These are phyloP conservation scores for Drosophila albomicans DNA, from an alignment of 1,140 invertebrate genomes.

Conservation along the genomic window DNA sequence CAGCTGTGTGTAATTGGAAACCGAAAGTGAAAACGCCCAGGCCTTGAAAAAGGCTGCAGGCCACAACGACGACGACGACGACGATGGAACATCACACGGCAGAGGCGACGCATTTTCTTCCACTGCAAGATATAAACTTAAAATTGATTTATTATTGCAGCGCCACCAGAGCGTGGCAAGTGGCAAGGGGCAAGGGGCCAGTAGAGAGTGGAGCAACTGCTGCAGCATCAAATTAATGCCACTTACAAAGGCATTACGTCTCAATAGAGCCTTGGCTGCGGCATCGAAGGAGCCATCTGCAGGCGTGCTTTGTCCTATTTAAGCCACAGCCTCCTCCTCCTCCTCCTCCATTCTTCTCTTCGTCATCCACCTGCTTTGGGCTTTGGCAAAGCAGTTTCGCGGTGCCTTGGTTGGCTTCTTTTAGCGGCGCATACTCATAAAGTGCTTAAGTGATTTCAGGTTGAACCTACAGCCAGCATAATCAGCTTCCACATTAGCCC, in stretches of 20 bases:
- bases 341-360: constrained; percentile 3
- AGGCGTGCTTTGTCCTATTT: constrained; percentile 26
- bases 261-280: constrained; percentile 48
- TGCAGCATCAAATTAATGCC: constrained; percentile 63
- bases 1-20: constrained; percentile 70
- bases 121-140: constrained; percentile 54
- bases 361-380: constrained; percentile 2
- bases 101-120: constrained; percentile 42
- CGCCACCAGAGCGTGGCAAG: background rate
- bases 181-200: no score
- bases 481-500: constrained; percentile 8
- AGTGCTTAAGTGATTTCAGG: constrained; percentile 70
- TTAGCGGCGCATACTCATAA: constrained; percentile 46
- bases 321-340: background rate
- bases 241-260: constrained; percentile 63
- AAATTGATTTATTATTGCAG: constrained; percentile 69
- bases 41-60: constrained; percentile 62
- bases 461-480: constrained; percentile 20
- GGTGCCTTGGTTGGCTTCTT: constrained; percentile 2
- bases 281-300: constrained; percentile 10
- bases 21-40: constrained; percentile 80
- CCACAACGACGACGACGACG: constrained; percentile 5
- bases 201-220: background rate
- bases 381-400: background rate
- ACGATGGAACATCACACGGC: background rate